Evolutionary conservation across 2,113 vertebrate species (phyloP), one percentile per base, ranked within the genome.

Genomic region (Silurus asotus): DNA sequence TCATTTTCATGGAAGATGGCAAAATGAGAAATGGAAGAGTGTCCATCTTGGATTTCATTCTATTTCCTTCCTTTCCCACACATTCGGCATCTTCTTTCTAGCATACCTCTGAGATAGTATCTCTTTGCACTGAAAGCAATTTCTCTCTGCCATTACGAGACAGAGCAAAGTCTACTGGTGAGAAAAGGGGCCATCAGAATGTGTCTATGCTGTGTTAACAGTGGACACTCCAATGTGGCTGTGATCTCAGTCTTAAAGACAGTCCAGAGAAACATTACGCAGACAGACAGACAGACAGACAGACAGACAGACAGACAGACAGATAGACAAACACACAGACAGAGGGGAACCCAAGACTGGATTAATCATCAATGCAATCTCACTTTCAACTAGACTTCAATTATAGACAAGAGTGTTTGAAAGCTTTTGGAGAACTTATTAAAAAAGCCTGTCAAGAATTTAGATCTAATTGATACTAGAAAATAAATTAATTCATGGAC

Each of bases 131-230:
- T 91, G 88, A 90, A 93, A 93, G 88, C 89, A 85, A 93, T 94
- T 93, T 94, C 91, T 91, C 88, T 84, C 85, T 87, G 85, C 90
- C 87, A 94, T 94, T 93, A 92, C 90, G 84, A 87, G 84, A 90
- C 85, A 89, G 89, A 93, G 91, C 91, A 45, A 83, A 90, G 86
- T 91, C 85, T 86, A 89, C 81, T 76, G 64, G 81, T 37, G 83
- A 88, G 86, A 86, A 83, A 37, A 72, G 80, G 53, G 78, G 82
- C 87, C 87, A 89, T 89, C 91, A 89, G 88, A 91, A 86, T 87
- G 58, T 67, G 15, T 88, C 65, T 90, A 88, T 82, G 77, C 49
- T 67, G n/a, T 69, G n/a, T 23, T 77, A 45, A 58, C 67, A 88
- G 84, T 53, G 74, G 61, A 85, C 61, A 67, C 19, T 51, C 11